Conservation (phyloP, 2,113 vertebrate genomes). For the Strix uralensis region DNA sequence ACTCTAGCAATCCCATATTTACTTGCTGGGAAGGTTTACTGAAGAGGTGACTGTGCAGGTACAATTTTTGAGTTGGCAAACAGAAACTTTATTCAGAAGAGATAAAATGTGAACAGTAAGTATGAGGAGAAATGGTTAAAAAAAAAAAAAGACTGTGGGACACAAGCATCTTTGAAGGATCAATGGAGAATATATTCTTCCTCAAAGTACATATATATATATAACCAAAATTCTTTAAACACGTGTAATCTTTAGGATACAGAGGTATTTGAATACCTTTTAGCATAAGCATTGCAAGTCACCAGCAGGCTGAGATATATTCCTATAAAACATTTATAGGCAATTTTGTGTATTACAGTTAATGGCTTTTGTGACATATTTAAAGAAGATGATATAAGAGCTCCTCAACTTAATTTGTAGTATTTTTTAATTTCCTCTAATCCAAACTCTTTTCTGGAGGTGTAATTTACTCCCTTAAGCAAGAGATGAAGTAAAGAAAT, state of each 20-base stretch:
- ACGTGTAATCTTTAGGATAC: background rate
- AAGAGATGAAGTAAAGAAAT: background rate
- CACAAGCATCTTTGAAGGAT: background rate
- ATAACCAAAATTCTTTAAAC: background rate
- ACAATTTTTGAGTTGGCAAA: background rate
- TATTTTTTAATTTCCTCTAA: background rate
- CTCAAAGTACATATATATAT: background rate
- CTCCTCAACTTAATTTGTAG: background rate
- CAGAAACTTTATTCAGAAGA: background rate
- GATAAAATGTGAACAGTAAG: background rate
- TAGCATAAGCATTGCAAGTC: background rate
- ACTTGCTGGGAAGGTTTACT: background rate
- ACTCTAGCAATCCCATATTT: background rate
- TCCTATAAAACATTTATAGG: background rate
- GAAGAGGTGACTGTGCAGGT: background rate
- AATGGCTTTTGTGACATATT: background rate
- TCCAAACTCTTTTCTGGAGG: background rate
- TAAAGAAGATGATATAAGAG: background rate
- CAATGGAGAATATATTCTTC: background rate
- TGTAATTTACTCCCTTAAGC: background rate
- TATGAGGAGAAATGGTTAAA: background rate
- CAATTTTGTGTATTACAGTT: background rate
- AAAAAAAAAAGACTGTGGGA: background rate
- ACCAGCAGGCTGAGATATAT: background rate
- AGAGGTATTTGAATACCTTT: background rate